Conservation (phyloP, 2,797 vertebrate species). For the Gallinago nigripennis region DNA sequence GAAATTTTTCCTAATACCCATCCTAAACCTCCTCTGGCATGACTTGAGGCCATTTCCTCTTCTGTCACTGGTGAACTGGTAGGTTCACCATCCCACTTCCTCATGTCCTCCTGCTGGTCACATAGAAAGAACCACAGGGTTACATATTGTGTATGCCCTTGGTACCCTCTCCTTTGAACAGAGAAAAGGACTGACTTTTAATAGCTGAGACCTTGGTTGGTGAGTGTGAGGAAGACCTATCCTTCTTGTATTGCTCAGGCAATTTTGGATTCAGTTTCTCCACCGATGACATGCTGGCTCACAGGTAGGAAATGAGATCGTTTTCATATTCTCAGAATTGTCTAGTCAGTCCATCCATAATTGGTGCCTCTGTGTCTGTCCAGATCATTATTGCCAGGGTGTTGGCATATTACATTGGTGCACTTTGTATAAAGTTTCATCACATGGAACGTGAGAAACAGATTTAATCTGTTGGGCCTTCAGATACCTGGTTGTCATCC, state of each 20-base stretch:
- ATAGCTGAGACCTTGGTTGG: not conserved
- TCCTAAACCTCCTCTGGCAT: not conserved
- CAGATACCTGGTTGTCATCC: not conserved
- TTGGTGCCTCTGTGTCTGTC: not conserved
- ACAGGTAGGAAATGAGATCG: not conserved
- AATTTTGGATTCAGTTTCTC: not conserved
- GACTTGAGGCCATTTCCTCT: not conserved
- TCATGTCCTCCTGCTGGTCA: not conserved
- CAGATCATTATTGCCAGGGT: not conserved
- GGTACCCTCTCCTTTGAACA: not conserved
- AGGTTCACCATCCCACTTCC: not conserved
- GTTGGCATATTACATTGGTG: not conserved
- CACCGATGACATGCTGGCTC: too few species aligned
- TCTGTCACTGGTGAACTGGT: not conserved
- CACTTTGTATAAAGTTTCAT: not conserved
- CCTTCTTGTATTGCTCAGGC: not conserved
- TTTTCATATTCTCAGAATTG: not conserved
- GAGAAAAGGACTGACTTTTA: not conserved
- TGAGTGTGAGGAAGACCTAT: not conserved
- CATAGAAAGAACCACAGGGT: not conserved
- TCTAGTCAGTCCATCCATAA: not conserved
- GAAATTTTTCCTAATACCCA: not conserved
- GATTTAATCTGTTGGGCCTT: not conserved
- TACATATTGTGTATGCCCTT: not conserved
- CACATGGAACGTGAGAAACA: accelerated